Conservation (phyloP, 2,113 vertebrate genomes). For the Chaetodon auriga region DNA sequence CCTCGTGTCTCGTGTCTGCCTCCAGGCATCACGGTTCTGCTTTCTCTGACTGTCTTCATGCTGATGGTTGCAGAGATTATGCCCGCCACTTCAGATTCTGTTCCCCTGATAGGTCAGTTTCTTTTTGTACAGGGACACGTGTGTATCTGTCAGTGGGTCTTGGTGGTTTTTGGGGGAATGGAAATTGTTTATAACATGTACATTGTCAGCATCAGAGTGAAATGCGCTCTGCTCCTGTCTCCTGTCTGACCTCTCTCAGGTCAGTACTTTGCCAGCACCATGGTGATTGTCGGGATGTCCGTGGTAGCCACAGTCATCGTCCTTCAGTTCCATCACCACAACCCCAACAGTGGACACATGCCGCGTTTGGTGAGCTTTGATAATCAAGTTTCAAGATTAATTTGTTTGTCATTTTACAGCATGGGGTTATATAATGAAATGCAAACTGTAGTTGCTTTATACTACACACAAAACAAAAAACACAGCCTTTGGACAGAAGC, state of each 20-base stretch:
- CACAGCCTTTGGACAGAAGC: not conserved
- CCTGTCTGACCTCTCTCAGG: too few species aligned
- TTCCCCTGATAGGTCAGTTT: constrained; percentile 78
- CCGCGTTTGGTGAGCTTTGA: constrained; percentile 84
- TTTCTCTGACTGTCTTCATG: constrained; percentile 83
- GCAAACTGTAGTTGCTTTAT: not conserved
- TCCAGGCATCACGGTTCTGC: constrained; percentile 81
- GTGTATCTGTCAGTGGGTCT: not conserved
- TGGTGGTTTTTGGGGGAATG: not conserved
- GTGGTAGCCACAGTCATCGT: constrained; percentile 88
- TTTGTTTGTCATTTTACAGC: not conserved
- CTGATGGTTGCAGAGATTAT: constrained; percentile 83
- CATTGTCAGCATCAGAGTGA: constrained; percentile 1
- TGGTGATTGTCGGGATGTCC: constrained; percentile 89
- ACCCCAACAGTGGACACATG: constrained; percentile 83
- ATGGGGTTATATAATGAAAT: not conserved
- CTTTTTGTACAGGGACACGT: not conserved
- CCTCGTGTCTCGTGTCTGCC: constrained; percentile 55
- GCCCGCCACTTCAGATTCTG: constrained; percentile 81
- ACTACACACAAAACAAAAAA: too few species aligned
- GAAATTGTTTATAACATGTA: not conserved
- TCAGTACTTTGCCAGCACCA: constrained; percentile 88
- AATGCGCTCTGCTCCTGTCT: constrained; percentile 39
- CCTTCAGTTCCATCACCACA: constrained; percentile 88
- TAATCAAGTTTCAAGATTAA: not conserved